Conservation (phyloP, 2,888 invertebrate genomes). For the Xiphydria camelus region DNA sequence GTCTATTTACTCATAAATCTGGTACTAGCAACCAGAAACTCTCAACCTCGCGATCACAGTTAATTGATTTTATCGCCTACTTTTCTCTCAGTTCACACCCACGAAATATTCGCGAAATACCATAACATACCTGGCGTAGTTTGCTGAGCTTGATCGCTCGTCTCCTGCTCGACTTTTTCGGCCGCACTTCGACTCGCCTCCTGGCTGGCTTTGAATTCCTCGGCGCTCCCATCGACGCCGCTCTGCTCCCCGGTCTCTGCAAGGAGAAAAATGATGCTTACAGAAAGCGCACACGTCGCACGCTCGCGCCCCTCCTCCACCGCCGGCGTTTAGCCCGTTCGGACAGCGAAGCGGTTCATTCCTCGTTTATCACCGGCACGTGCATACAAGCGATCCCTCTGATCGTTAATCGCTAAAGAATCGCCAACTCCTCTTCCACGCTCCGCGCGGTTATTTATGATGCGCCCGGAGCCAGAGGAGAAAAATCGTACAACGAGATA, state of each 20-base stretch:
- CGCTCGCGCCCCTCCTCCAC: background rate
- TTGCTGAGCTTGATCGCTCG: constrained; percentile 47
- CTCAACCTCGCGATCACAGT: too few relatives aligned
- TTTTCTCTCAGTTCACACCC: too few relatives aligned
- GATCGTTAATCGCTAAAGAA: background rate
- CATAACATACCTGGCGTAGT: constrained; percentile 45
- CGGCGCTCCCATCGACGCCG: constrained; percentile 6
- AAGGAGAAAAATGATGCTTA: constrained; percentile 5
- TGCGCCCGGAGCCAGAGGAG: too few relatives aligned
- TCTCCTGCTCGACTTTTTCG: constrained; percentile 33
- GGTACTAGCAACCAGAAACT: too few relatives aligned
- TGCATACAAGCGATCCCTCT: background rate
- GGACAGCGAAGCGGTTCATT: background rate
- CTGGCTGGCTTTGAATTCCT: background rate
- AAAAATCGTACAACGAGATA: background rate
- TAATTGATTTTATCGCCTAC: too few relatives aligned
- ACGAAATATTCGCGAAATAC: too few relatives aligned
- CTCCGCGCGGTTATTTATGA: too few relatives aligned
- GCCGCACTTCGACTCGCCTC: constrained; percentile 13
- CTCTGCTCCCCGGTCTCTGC: constrained; percentile 12
- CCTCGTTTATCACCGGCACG: background rate
- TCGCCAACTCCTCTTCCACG: too few relatives aligned
- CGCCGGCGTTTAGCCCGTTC: too few relatives aligned
- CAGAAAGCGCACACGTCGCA: too few relatives aligned
- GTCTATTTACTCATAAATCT: too few relatives aligned